A percentile compares a stretch with the other conserved stretches of the same genome.
Evolutionary conservation across 2,797 vertebrate genomes (phyloP).

Genomic region (Sebastes trivittatus): DNA sequence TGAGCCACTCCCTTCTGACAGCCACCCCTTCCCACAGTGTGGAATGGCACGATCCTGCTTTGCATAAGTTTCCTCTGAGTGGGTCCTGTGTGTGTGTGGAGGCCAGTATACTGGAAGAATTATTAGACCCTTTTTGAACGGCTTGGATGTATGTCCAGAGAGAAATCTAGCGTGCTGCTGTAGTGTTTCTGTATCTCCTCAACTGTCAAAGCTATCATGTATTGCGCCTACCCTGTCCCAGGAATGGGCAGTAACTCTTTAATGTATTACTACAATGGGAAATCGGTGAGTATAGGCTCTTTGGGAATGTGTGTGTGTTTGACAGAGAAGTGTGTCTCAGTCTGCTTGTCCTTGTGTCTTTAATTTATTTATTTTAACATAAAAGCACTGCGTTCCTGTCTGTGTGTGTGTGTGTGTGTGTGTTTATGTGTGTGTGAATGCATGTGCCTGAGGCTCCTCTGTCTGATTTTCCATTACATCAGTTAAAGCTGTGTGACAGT

Average conservation of each 20-base stretch:
- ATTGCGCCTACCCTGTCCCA: slow-evolving; percentile 97
- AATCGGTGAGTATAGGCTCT: slow-evolving; percentile 90
- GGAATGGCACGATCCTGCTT: slow-evolving; percentile 94
- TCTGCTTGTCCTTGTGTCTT: not conserved
- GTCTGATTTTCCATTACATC: slow-evolving; percentile 71
- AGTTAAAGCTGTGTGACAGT: slow-evolving; percentile 57
- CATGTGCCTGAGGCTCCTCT: slow-evolving; percentile 36
- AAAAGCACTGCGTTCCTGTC: not conserved
- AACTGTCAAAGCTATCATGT: slow-evolving; percentile 88
- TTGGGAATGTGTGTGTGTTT: slow-evolving; percentile 59
- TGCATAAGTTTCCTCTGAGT: slow-evolving; percentile 97
- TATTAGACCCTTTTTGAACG: slow-evolving; percentile 85
- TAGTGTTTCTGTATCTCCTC: slow-evolving; percentile 60
- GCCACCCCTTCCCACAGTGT: slow-evolving; percentile 78
- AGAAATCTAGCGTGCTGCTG: slow-evolving; percentile 78
- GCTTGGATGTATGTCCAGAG: slow-evolving; percentile 89
- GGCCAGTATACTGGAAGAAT: slow-evolving; percentile 86
- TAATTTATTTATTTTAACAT: slow-evolving; percentile 8
- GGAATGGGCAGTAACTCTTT: slow-evolving; percentile 96
- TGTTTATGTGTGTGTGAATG: not conserved
- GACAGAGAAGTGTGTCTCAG: slow-evolving; percentile 30
- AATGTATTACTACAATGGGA: slow-evolving; percentile 99
- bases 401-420: not conserved
- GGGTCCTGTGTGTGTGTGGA: slow-evolving; percentile 89
- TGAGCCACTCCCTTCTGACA: slow-evolving; percentile 78